A percentile compares a stretch with the other conserved stretches of the same genome.
phyloP scores from a whole-genome alignment of 2,113 vertebrate species.

The Recurvirostra avosetta region DNA sequence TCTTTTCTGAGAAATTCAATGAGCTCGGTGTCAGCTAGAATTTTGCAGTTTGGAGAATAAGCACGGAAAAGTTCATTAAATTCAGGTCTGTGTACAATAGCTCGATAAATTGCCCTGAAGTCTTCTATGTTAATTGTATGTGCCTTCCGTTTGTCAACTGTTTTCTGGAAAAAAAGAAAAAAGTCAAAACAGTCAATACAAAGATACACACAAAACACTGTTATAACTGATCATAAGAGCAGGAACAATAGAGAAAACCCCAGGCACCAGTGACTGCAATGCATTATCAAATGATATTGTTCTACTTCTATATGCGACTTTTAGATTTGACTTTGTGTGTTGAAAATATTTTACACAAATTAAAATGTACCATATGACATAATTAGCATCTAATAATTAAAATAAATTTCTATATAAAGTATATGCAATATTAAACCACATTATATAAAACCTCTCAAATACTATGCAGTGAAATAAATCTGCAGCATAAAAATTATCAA shows the following conservation, averaged over 20 bases:
- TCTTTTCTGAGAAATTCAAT: constrained; percentile 67
- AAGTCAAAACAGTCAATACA: neutral
- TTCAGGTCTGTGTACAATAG: constrained; percentile 68
- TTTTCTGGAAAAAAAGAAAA: constrained; percentile 43
- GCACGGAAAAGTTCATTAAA: constrained; percentile 63
- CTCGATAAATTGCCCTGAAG: constrained; percentile 72
- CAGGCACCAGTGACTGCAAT: neutral
- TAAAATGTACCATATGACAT: neutral
- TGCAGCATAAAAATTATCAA: neutral
- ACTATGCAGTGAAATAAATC: neutral
- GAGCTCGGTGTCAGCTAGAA: constrained; percentile 38
- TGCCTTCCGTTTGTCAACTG: constrained; percentile 28
- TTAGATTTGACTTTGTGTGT: neutral
- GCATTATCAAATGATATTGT: neutral
- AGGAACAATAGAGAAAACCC: neutral
- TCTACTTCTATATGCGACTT: neutral
- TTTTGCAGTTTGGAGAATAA: constrained; percentile 46
- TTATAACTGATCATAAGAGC: neutral
- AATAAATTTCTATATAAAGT: neutral
- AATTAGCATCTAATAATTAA: neutral
- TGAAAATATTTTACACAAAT: neutral
- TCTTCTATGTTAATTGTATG: constrained; percentile 68
- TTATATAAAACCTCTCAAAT: neutral
- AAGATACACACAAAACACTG: neutral
- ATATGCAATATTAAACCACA: neutral